phyloP scores from a whole-genome alignment of 2,888 invertebrate species.

The Cynaeus angustus region DNA sequence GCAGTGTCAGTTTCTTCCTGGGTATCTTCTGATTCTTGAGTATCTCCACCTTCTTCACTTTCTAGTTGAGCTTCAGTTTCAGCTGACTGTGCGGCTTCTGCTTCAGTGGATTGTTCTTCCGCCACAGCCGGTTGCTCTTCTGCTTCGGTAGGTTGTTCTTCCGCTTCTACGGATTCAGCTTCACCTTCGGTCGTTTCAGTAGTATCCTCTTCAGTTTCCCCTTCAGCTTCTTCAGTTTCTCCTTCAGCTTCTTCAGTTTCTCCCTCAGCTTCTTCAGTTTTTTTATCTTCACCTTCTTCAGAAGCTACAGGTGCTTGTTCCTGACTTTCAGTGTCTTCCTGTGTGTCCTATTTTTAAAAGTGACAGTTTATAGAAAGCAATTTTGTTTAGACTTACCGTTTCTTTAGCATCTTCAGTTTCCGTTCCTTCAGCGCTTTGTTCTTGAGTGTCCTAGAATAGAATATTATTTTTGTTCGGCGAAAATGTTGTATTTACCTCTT shows the following conservation, averaged over 20 bases:
- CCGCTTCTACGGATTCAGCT: constrained; percentile 40
- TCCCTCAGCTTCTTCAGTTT: constrained; percentile 69
- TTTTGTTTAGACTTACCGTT: constrained; percentile 57
- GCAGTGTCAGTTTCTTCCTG: constrained; percentile 45
- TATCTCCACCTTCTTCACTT: constrained; percentile 42
- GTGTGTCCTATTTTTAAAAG: constrained; percentile 21
- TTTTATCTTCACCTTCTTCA: constrained; percentile 71
- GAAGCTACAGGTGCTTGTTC: constrained; percentile 64
- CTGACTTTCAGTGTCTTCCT: constrained; percentile 47
- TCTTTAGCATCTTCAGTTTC: constrained; percentile 57
- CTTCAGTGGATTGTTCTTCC: constrained; percentile 45
- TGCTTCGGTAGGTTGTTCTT: constrained; percentile 44
- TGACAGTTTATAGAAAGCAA: constrained; percentile 51
- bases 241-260: constrained; percentile 49
- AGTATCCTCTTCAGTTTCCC: constrained; percentile 55
- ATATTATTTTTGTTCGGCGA: not conserved
- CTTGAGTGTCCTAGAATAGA: constrained; percentile 47
- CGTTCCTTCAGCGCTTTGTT: constrained; percentile 53
- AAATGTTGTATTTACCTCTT: constrained; percentile 32
- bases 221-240: constrained; percentile 54
- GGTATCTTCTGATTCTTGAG: constrained; percentile 48
- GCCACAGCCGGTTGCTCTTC: constrained; percentile 27
- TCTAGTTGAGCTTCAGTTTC: constrained; percentile 46
- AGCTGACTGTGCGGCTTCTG: constrained; percentile 47
- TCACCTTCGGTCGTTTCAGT: constrained; percentile 59